These are phyloP conservation scores for Anhinga rufa DNA, from an alignment of 2,113 vertebrate genomes.

Conservation along the genomic window DNA sequence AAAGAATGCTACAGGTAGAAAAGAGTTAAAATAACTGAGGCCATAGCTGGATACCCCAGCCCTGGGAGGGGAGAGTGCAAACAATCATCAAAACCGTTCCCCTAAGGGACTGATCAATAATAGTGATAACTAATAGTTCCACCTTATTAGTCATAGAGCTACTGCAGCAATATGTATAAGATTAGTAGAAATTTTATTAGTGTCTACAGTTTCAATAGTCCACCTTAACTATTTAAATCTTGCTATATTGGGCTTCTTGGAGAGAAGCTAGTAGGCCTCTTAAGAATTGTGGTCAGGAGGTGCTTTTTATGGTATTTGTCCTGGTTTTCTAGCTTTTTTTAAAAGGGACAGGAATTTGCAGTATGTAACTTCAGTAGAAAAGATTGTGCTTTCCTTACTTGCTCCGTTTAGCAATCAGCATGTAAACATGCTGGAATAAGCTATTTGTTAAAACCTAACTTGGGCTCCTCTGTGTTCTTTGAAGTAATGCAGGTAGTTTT, in stretches of 20 bases:
- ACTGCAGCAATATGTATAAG: neutral
- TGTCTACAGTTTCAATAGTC: neutral
- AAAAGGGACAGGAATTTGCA: neutral
- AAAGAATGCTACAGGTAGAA: neutral
- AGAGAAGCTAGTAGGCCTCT: neutral
- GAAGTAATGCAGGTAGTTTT: neutral
- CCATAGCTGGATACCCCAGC: neutral
- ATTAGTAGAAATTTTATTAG: neutral
- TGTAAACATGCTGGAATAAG: neutral
- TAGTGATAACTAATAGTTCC: neutral
- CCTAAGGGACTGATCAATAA: neutral
- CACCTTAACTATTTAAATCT: neutral
- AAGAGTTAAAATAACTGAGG: neutral
- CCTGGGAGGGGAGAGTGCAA: neutral
- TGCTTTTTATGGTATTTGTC: neutral
- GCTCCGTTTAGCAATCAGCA: neutral
- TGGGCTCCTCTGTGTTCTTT: neutral
- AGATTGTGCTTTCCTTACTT: neutral
- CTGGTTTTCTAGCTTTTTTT: neutral
- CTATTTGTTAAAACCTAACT: neutral
- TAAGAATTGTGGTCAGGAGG: neutral
- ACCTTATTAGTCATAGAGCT: neutral
- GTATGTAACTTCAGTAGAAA: neutral
- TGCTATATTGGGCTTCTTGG: neutral
- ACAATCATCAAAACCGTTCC: neutral